Base-by-base conservation (phyloP, 2,797 vertebrate genomes). In the Arctocebus calabarensis region DNA sequence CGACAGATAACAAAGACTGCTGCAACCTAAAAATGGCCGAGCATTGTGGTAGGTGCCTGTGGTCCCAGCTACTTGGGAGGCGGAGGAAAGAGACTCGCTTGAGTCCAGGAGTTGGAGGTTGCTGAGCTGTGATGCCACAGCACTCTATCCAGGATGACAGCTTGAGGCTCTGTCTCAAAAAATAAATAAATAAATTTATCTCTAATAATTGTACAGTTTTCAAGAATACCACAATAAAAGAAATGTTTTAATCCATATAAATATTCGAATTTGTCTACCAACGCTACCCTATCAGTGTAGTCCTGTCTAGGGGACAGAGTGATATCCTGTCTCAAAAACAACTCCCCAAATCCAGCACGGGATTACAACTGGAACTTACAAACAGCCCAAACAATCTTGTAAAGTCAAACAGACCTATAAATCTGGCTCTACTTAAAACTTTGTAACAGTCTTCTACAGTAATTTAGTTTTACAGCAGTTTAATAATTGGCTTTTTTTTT, bases 141-240 rank as follows among this genome's bases (percentile, higher is more conserved):
- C n/a, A n/a, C n/a, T n/a, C n/a, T n/a, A n/a, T n/a, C n/a, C n/a
- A n/a, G n/a, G n/a, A n/a, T n/a, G n/a, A n/a, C n/a, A n/a, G n/a
- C n/a, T n/a, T n/a, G n/a, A n/a, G n/a, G n/a, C n/a, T n/a, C n/a
- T n/a, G n/a, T n/a, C n/a, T n/a, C n/a, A n/a, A n/a, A n/a, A n/a
- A n/a, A n/a, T n/a, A n/a, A n/a, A n/a, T n/a, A n/a, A n/a, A n/a
- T n/a, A n/a, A n/a, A n/a, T n/a, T n/a, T n/a, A n/a, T n/a, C n/a
- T n/a, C n/a, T n/a, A n/a, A 23, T 43, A 86, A 55, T 22, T 70
- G 23, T 75, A 13, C n/a, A 40, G 27, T 77, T 81, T 91, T 68
- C 52, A 95, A 89, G 61, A 86, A 70, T 40, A n/a, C 55, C 13
- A 94, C 77, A 79, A 70, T 81, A 86, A 86, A 90, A n/a, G 16